Conservation (phyloP, 1,140 invertebrate genomes). For the Piezodorus guildinii region DNA sequence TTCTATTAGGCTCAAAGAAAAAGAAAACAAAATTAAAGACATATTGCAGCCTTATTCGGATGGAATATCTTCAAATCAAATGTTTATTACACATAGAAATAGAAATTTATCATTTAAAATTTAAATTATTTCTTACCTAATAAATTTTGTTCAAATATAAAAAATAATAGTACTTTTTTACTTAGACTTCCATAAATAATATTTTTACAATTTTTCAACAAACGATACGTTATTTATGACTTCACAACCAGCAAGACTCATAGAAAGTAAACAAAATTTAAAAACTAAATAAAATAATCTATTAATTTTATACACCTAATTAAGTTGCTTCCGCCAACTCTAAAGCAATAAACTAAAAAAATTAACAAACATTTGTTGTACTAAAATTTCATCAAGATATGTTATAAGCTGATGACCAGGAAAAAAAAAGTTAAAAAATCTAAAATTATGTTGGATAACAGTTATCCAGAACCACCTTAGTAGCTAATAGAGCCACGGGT, state of each 20-base stretch:
- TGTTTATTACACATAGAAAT: slow-evolving; percentile 6
- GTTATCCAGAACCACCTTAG: too few relatives aligned
- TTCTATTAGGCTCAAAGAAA: too few relatives aligned
- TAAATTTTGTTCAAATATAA: background rate
- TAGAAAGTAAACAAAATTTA: background rate
- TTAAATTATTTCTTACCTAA: background rate
- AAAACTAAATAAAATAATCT: slow-evolving; percentile 4
- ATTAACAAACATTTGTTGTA: too few relatives aligned
- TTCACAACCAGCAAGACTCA: slow-evolving; percentile 8
- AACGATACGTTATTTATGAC: slow-evolving; percentile 3
- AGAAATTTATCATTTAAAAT: slow-evolving; percentile 5
- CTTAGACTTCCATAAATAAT: slow-evolving; percentile 1
- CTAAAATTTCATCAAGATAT: too few relatives aligned
- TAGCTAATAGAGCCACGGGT: too few relatives aligned
- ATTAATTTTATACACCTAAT: slow-evolving; percentile 3
- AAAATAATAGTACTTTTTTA: slow-evolving; percentile 5
- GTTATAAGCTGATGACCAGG: too few relatives aligned
- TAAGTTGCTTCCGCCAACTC: slow-evolving; percentile 14
- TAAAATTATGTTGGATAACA: too few relatives aligned
- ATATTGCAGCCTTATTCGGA: slow-evolving; percentile 9
- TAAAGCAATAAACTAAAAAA: slow-evolving; percentile 2
- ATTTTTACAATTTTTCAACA: slow-evolving; percentile 10
- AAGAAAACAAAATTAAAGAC: background rate
- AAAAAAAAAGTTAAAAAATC: too few relatives aligned
- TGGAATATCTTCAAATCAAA: slow-evolving; percentile 7